Conservation (phyloP, 2,797 vertebrate genomes). For the Halcyon chelicuti region DNA sequence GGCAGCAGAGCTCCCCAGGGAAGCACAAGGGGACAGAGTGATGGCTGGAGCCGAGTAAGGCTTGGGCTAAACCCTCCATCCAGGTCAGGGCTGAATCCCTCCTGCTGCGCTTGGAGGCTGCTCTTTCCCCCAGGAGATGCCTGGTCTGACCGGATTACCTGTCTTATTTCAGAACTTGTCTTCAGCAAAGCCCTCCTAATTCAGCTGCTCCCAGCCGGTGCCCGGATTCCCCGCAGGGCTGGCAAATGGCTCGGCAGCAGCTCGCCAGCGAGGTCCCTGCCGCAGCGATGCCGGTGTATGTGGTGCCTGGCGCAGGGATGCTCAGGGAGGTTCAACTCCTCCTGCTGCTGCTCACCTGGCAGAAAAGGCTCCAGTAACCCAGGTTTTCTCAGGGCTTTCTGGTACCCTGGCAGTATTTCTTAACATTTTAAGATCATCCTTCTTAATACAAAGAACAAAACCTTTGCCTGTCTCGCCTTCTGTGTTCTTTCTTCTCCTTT, state of each 20-base stretch:
- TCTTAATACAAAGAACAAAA: neutral
- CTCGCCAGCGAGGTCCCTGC: rapidly evolving
- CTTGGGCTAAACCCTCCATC: neutral
- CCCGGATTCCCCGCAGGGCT: neutral
- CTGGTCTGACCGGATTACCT: neutral
- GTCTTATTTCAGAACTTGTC: neutral
- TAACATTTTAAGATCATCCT: neutral
- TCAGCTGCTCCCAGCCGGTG: neutral
- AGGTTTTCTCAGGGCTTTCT: neutral
- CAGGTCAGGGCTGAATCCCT: neutral
- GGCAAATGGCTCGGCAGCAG: neutral
- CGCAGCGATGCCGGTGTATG: rapidly evolving
- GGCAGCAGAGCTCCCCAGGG: neutral
- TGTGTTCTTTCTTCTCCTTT: neutral
- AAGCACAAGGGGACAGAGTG: rapidly evolving
- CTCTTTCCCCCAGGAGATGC: neutral
- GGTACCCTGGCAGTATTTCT: neutral
- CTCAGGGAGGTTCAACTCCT: neutral
- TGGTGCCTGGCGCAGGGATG: neutral
- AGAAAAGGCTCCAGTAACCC: neutral
- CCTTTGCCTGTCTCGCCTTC: neutral
- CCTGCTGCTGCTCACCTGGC: neutral
- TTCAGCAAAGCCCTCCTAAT: neutral
- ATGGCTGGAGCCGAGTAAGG: neutral
- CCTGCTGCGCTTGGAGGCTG: rapidly evolving